Evolutionary conservation across 2,888 invertebrate species (phyloP), one percentile per base, ranked within the genome.

Genomic region (Sphinx pinastri): DNA sequence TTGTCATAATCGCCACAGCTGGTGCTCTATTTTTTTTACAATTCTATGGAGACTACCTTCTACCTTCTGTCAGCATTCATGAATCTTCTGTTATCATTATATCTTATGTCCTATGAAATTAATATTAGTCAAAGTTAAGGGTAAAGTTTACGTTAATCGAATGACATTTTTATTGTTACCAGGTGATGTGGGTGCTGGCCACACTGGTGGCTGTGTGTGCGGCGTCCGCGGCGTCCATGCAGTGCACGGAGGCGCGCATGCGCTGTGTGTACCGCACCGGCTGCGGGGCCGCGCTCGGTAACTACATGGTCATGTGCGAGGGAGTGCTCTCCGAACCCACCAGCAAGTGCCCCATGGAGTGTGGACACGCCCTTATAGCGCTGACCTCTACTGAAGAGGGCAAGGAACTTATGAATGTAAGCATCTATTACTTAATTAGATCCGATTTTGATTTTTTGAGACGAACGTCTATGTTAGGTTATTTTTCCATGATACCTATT

Each of bases 321-420:
- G 95, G 95, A 7, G 96, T 96, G 51, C 93, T 97, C 52, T 94
- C 96, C 63, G 95, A 95, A 47, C 95, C 90, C 52, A 94, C 86
- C 79, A 92, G 81, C 77, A 84, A 85, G 74, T 98, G 98, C 83
- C 96, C 97, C 0, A 95, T 96, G 80, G 93, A 95, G 68, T 98
- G 98, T 86, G 96, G 96, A 79, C 95, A 97, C 82, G 96, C 97
- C 0, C 94, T 98, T 55, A 97, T 97, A 59, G 97, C 97, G 0
- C 94, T 98, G 59, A 96, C 96, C 0, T 96, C 97, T 45, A 97
- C 97, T 0, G 96, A 96, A 68, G 97, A 97, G 84, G 97, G 97
- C 68, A 95, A 96, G 81, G 95, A 96, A 74, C 95, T 98, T 16
- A 96, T 97, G 95, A 96, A 95, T 84, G 97, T 97, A 86, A 95